Base-by-base conservation (phyloP, 2,888 invertebrate species). In the Meganola albula region DNA sequence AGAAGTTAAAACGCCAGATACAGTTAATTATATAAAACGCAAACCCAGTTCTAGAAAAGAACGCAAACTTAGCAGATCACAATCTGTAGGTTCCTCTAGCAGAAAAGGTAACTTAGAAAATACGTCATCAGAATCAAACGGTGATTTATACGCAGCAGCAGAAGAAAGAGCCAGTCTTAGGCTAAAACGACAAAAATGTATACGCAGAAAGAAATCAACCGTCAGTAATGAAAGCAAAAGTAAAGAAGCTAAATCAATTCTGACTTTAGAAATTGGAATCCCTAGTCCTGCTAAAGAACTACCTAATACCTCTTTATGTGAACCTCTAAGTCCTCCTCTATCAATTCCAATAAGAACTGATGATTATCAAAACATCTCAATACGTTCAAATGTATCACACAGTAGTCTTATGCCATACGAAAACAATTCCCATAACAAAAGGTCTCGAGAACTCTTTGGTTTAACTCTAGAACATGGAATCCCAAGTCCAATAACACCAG, bases 171-270 rank as follows among this genome's bases (percentile, higher is more conserved):
- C 61, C 4, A 79, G 77, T 42, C 54, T 76, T 4, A 70, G 77
- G 35, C 59, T 89, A 18, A 88, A 85, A 59, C 72, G 90, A 10
- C 90, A 90, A 58, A 85, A 76, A 46, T 89, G 90, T 49, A 87
- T 90, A 9, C 70, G 90, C 2, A 76, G 88, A 40, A 85, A 88
- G 47, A 87, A 86, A 42, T 83, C 80, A 2, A 80, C 78, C 8
- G 69, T 74, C 0, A 83, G 82, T 34, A 80, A 76, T 14, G 82
- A 83, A 28, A 83, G 78, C 37, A 74, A 67, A 42, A 62, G 53
- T 9, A 71, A 64, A 41, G 60, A 68, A 32, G 34, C 52, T 1
- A 78, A 76, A 53, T 69, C 78, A 5, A 63, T 78, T 10, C 61
- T 79, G 1, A 79, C 85, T 1, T 55, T 84, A 21, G 78, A 86